phyloP scores from a whole-genome alignment of 2,113 vertebrate species.

The Burhinus bistriatus region DNA sequence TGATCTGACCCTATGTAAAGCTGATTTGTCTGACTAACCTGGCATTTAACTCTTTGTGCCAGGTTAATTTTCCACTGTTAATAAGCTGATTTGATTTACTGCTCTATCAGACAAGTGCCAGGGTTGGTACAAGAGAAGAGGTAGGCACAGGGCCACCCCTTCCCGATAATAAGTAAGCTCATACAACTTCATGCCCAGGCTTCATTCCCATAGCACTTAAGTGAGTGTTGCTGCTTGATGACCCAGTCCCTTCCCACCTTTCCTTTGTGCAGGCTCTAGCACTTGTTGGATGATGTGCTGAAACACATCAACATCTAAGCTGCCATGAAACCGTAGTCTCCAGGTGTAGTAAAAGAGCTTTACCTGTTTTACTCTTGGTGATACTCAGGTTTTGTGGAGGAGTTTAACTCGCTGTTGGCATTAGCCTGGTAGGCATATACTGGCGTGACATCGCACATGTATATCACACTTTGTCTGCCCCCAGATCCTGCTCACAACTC shows the following conservation, averaged over 20 bases:
- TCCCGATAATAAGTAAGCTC: neutral
- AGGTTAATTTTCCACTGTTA: neutral
- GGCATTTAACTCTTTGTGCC: neutral
- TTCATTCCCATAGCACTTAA: neutral
- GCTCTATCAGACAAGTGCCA: neutral
- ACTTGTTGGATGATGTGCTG: neutral
- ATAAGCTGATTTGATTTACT: neutral
- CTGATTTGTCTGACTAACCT: neutral
- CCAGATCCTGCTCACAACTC: neutral
- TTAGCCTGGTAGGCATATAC: neutral
- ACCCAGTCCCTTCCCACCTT: neutral
- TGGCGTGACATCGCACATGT: rapidly evolving
- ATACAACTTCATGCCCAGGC: neutral
- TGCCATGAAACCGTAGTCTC: neutral
- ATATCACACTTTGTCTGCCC: neutral
- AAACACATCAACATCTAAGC: rapidly evolving
- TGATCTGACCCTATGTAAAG: neutral
- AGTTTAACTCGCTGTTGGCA: neutral
- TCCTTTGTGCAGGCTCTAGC: neutral
- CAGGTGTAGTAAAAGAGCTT: neutral
- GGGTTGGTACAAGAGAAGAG: neutral
- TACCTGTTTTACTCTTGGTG: neutral
- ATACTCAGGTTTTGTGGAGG: neutral
- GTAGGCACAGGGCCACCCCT: neutral
- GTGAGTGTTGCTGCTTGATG: neutral